Conservation (phyloP, 2,888 invertebrate genomes). For the Ornithoptera priamus region DNA sequence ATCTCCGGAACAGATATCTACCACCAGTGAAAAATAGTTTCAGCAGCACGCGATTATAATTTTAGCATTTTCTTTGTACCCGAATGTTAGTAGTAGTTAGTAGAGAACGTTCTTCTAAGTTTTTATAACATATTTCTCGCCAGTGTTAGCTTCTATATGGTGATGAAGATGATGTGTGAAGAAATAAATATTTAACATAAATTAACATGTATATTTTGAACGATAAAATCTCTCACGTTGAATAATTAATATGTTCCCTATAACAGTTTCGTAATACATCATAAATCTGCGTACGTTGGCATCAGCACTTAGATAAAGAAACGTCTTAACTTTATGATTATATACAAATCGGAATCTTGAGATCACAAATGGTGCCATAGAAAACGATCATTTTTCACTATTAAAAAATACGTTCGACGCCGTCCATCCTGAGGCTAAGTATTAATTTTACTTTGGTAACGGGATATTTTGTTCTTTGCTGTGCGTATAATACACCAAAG, state of each 20-base stretch:
- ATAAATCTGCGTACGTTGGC: constrained; percentile 50
- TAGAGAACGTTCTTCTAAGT: too few relatives aligned
- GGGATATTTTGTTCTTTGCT: constrained; percentile 49
- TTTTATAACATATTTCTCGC: too few relatives aligned
- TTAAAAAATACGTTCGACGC: constrained; percentile 57
- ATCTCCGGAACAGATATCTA: too few relatives aligned
- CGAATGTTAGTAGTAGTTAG: too few relatives aligned
- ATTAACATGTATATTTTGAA: neutral
- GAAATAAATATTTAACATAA: neutral
- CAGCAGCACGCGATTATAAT: too few relatives aligned
- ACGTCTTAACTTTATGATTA: constrained; percentile 58
- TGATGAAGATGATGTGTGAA: too few relatives aligned
- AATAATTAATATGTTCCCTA: constrained; percentile 40
- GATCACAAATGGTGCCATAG: constrained; percentile 53
- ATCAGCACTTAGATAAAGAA: constrained; percentile 53
- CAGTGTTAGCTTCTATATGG: too few relatives aligned
- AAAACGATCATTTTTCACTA: constrained; percentile 61
- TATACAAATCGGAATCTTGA: constrained; percentile 53
- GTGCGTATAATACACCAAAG: neutral
- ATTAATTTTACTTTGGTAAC: constrained; percentile 63
- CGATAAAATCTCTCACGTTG: constrained; percentile 16
- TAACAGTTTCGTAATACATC: constrained; percentile 52
- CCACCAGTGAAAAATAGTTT: too few relatives aligned
- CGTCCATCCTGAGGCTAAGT: constrained; percentile 46
- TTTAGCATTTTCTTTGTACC: too few relatives aligned